Evolutionary conservation across 2,888 invertebrate genomes (phyloP).

Genomic region (Habrosyne pyritoides): DNA sequence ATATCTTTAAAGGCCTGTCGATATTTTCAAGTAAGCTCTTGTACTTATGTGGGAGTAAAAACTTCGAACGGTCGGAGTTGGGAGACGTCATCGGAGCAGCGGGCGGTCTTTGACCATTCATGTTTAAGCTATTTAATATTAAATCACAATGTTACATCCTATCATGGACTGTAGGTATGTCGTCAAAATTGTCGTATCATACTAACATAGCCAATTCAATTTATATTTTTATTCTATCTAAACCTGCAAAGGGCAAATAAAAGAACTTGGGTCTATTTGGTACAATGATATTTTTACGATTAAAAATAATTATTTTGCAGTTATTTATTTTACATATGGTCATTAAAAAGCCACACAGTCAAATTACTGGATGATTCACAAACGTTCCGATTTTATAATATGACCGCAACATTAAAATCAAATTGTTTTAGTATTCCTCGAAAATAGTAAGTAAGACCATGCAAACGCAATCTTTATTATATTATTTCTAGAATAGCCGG

Average conservation of each 20-base stretch:
- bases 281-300: neutral
- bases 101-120: constrained; percentile 3
- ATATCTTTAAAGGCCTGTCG: neutral
- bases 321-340: neutral
- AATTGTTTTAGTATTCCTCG: constrained; percentile 45
- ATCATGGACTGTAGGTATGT: neutral
- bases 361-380: constrained; percentile 28
- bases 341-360: neutral
- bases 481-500: constrained; percentile 42
- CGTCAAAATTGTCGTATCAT: neutral
- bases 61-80: neutral
- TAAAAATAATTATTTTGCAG: neutral
- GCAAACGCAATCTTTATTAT: constrained; percentile 56
- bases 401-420: constrained; percentile 31
- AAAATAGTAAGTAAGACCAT: constrained; percentile 67
- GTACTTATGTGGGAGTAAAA: neutral
- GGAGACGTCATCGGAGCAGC: neutral
- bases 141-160: neutral
- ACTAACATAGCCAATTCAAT: neutral
- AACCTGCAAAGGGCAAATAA: neutral
- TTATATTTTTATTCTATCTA: neutral
- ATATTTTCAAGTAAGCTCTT: neutral
- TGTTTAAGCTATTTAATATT: neutral
- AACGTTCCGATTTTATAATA: constrained; percentile 29
- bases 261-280: neutral